A percentile compares a stretch with the other conserved stretches of the same genome.
Evolutionary conservation across 2,113 vertebrate genomes (phyloP).

Genomic region (Plestiodon gilberti): DNA sequence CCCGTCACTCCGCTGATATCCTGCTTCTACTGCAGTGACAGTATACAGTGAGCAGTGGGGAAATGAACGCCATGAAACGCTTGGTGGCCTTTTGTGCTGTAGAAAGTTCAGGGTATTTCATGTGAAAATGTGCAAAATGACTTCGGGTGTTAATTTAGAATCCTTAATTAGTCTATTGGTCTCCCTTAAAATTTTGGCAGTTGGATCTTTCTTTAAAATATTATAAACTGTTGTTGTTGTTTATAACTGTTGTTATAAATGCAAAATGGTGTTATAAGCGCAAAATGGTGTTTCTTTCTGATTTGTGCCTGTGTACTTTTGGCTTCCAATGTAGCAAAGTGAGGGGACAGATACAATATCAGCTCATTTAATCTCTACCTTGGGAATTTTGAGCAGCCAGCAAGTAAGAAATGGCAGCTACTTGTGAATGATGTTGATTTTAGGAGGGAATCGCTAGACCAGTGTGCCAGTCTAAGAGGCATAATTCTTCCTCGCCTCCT

Average conservation of each 20-base stretch:
- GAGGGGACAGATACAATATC: background rate
- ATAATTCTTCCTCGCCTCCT: background rate
- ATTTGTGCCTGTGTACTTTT: background rate
- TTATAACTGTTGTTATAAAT: too few relatives aligned
- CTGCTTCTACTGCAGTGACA: background rate
- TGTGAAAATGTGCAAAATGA: background rate
- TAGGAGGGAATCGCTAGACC: background rate
- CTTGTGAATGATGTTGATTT: background rate
- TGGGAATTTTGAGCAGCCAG: background rate
- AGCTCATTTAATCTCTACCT: background rate
- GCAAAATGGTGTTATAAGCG: too few relatives aligned
- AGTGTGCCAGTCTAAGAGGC: background rate
- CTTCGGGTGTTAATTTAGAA: too few relatives aligned
- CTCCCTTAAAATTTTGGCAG: too few relatives aligned
- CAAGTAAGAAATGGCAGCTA: background rate
- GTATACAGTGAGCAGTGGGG: background rate
- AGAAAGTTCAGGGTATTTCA: background rate
- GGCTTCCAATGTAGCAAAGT: background rate
- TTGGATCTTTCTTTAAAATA: too few relatives aligned
- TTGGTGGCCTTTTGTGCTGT: background rate
- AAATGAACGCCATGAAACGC: background rate
- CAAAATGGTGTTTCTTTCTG: background rate
- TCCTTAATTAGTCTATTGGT: too few relatives aligned
- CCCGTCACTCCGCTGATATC: background rate
- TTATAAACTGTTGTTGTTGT: too few relatives aligned